Base-by-base conservation (phyloP, 2,888 invertebrate genomes). In the Leucophora obtusa region DNA sequence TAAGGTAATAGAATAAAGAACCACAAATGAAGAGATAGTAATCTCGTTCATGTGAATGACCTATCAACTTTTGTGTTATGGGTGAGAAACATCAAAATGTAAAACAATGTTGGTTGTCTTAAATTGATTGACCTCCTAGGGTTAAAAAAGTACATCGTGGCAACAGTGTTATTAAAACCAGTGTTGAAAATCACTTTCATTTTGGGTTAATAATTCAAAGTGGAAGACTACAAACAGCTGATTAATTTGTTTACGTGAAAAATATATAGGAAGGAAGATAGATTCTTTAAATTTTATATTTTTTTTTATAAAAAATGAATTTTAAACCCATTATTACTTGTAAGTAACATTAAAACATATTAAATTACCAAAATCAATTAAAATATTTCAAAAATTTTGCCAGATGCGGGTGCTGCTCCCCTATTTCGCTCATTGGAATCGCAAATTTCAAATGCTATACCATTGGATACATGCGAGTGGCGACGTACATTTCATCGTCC, bases 381-480 rank as follows among this genome's bases (percentile, higher is more conserved):
- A 21, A 28, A 50, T 50, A 9, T 21, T 33, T 3, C 18, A 51
- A 38, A 35, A 11, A 47, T 54, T 62, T 17, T 15, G 50, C 73
- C n/a, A 96, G 96, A 95, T 92, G 94, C 95, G 86, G 97, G 97
- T 82, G 96, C 97, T 90, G 93, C 94, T 90, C 94, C 94, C 85
- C 92, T 97, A 82, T 97, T 97, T 91, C 94, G 94, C 84, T 93
- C 94, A n/a, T 91, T 97, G 86, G 95, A 96, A 89, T 93, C 94
- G 66, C 94, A 94, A 83, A 92, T 97, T 68, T 91, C 94, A 11
- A 94, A 95, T 84, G 94, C 95, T 5, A 93, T 98, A 83, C 96
- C 97, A 0, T 93, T 95, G 86, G 98, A 98, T 88, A 93, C 95
- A 0, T 95, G 95, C 84, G 98, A 98, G 91, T 98, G 98, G 98